Percentiles rank a stretch among this genome's conserved stretches.
Evolutionary conservation across 2,888 invertebrate species (phyloP).

Genomic region (Agonum fuliginosum): DNA sequence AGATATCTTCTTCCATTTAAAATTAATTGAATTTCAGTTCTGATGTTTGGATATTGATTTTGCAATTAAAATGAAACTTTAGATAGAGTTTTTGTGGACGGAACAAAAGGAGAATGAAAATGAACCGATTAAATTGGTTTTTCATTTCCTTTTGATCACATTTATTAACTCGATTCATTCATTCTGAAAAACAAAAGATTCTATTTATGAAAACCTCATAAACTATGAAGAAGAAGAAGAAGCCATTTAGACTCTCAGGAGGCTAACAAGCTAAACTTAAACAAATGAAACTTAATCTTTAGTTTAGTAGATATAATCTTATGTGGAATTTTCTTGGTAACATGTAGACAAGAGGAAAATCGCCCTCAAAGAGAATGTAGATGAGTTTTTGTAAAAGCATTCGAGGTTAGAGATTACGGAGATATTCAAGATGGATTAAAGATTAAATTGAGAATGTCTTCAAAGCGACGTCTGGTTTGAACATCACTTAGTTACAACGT

Average conservation of each 20-base stretch:
- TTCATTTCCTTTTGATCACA: neutral
- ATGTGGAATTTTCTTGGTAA: slow-evolving; percentile 12
- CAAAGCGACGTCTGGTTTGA: slow-evolving; percentile 27
- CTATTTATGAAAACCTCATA: no score
- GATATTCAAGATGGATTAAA: slow-evolving; percentile 41
- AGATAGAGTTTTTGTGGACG: neutral
- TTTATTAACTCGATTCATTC: no score
- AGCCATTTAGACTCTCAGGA: no score
- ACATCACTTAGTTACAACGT: slow-evolving; percentile 38
- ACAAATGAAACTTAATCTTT: slow-evolving; percentile 31
- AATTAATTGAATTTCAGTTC: slow-evolving; percentile 39
- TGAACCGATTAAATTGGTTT: slow-evolving; percentile 7
- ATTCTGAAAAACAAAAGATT: no score
- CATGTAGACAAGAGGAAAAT: neutral
- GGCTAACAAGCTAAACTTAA: no score
- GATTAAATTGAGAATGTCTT: slow-evolving; percentile 42
- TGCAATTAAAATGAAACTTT: slow-evolving; percentile 26
- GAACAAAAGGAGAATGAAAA: neutral
- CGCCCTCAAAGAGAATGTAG: slow-evolving; percentile 30
- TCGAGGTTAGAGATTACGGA: slow-evolving; percentile 21
- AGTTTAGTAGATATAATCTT: slow-evolving; percentile 14
- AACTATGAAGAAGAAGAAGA: no score
- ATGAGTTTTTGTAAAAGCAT: slow-evolving; percentile 44
- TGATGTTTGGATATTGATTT: slow-evolving; percentile 14
- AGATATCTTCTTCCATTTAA: slow-evolving; percentile 30